Base-by-base conservation (phyloP, 2,113 vertebrate species). In the Xiphorhynchus elegans region DNA sequence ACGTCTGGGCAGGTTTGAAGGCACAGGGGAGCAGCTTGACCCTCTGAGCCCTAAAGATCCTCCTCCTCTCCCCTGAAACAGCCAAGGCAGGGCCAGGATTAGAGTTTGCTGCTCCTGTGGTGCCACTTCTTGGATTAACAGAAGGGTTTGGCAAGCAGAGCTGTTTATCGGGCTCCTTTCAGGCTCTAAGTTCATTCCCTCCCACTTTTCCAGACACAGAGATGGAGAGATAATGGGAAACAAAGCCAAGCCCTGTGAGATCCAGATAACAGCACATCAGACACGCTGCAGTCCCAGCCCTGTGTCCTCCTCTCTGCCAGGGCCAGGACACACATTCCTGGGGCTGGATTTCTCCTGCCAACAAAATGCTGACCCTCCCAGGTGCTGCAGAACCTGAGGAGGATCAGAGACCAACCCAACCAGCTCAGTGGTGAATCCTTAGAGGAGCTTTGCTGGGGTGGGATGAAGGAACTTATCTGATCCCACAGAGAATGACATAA, bases 191-290 rank as follows among this genome's bases (percentile, higher is more conserved):
- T 46, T 44, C 13, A 80, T 29, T 6, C 58, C 63, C 56, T 70
- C 68, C 40, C 63, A 56, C 53, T 58, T 63, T 7, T 39, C 64
- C 17, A 53, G 83, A n/a, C 29, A 37, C 17, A 29, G 35, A 46
- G 6, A 33, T 1, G 46, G 68, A 64, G 39, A 63, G 17, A 67
- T 1, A 70, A 44, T 1, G 7, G 21, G 55, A 74, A 82, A 5
- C 21, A 18, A 44, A 70, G 1, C 13, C 46, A 39, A 89, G 5
- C 12, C 39, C 10, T 3, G 25, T 4, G 24, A 37, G 60, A 76
- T 33, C 25, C 19, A 1, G 2, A 0, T 3, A 11, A 29, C 3
- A 28, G 37, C 39, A 19, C 62, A 9, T n/a, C 33, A 10, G 46
- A 46, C 19, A 20, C 19, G 19, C 49, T 25, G 55, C 76, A 35